These are phyloP conservation scores for Rambutsinella grinnellia DNA, from an alignment of 2,888 invertebrate species.

Conservation along the genomic window DNA sequence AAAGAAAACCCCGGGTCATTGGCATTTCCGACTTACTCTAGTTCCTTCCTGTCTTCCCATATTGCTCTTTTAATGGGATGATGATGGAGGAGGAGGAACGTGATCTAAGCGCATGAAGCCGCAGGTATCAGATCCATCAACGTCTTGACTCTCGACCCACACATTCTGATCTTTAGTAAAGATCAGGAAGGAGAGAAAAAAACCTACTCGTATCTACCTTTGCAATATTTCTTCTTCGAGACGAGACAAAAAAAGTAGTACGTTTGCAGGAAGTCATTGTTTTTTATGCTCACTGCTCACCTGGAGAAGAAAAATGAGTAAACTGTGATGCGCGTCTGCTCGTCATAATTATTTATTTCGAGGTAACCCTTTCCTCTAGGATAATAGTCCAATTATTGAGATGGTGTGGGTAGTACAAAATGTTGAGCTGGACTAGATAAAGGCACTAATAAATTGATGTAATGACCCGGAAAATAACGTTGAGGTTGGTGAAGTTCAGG, in stretches of 20 bases:
- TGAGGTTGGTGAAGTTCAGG: not conserved
- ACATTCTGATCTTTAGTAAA: not conserved
- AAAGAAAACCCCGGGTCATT: constrained; percentile 61
- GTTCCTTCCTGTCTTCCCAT: constrained; percentile 49
- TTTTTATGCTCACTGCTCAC: constrained; percentile 8
- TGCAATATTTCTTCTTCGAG: not conserved
- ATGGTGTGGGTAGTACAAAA: not conserved
- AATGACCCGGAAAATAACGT: not conserved
- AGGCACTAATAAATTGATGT: not conserved
- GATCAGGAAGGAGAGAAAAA: constrained; percentile 26
- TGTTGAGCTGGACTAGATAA: not conserved
- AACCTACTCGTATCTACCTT: not conserved
- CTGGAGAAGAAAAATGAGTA: constrained; percentile 41
- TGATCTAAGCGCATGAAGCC: constrained; percentile 5
- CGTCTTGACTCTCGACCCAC: constrained; percentile 33
- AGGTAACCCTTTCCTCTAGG: constrained; percentile 9
- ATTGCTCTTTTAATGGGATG: not conserved
- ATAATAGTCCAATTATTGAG: not conserved
- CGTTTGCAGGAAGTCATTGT: constrained; percentile 14
- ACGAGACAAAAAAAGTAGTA: not conserved
- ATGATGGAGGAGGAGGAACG: not conserved
- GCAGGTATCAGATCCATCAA: constrained; percentile 37
- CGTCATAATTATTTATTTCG: not conserved
- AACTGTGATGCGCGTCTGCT: constrained; percentile 28
- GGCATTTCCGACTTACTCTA: constrained; percentile 59